Base-by-base conservation (phyloP, 2,888 invertebrate species). In the Anaspis maculata region DNA sequence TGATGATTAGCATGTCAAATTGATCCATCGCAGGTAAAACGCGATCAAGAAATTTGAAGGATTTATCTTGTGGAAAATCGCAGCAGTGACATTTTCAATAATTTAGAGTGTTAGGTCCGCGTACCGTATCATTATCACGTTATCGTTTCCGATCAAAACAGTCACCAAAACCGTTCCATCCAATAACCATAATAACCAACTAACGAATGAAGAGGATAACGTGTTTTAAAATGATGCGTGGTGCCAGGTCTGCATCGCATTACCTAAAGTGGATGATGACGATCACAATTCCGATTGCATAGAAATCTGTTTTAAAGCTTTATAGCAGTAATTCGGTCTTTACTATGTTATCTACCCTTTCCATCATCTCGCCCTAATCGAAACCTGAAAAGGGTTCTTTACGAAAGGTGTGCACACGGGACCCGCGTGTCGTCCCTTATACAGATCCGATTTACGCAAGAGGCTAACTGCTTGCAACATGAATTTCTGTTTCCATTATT, bases 341-440 rank as follows among this genome's bases (percentile, higher is more conserved):
- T n/a, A n/a, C n/a, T n/a, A n/a, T 30, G 45, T 54, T 54, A 56
- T 56, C 56, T 42, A n/a, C n/a, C n/a, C n/a, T n/a, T 39, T 51
- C 52, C 52, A 44, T 45, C 33, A 51, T 53, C 51, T 48, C 39
- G 42, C 28, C 45, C 41, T 44, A 48, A 49, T 45, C 42, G 42
- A 41, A 44, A 42, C 44, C 47, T 50, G 47, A 48, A 50, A n/a
- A 46, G 48, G 47, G 46, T 44, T 47, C 37, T 41, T n/a, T n/a
- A n/a, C 16, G 16, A 33, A 32, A 49, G 45, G 37, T 41, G 45
- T 46, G 44, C 46, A 12, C 14, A n/a, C n/a, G n/a, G n/a, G n/a
- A n/a, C n/a, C n/a, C n/a, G n/a, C n/a, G n/a, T n/a, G n/a, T n/a
- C n/a, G n/a, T n/a, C n/a, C n/a, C n/a, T n/a, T n/a, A n/a, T n/a